Base-by-base conservation (phyloP, 1,140 invertebrate species). In the Paralvinella palmiformis region DNA sequence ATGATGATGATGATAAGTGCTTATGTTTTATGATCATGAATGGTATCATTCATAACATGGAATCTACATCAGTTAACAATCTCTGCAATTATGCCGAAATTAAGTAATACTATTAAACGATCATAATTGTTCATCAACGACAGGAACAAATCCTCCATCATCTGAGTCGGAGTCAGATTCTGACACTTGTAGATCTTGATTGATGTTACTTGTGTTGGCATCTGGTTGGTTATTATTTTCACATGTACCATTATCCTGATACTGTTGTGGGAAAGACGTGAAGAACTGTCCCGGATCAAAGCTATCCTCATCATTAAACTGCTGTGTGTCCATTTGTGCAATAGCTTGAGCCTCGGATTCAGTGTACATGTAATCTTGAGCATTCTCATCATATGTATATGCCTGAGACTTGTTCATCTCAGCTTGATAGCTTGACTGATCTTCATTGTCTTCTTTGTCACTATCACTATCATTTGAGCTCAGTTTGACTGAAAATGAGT, bases 261-360 rank as follows among this genome's bases (percentile, higher is more conserved):
- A 35, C 58, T 45, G 55, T 65, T 61, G 44, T 61, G 37, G n/a
- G 56, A 37, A 58, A 32, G 37, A 59, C 62, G 63, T 72, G 68
- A 79, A 79, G 68, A 78, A 78, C 59, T 74, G 75, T 2, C 72
- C 72, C 10, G 76, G 76, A 63, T 78, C 76, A 70, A 78, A 78
- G 50, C 75, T 78, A 59, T 76, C 71, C 41, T 75, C 74, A 60
- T 75, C 73, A 5, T 75, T 71, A 24, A 70, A 60, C 20, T 71
- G 32, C 13, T 20, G 29, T 31, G 17, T 48, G 35, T 31, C 41
- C 55, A 53, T 36, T n/a, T n/a, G n/a, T n/a, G n/a, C n/a, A 44
- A 36, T 41, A 5, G 44, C 20, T 32, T 41, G 17, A 24, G 35
- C 31, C 44, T 66, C 45, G 2, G 60, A 22, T 2, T 53, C 37